A percentile compares a stretch with the other conserved stretches of the same genome.
Evolutionary conservation across 2,113 vertebrate species (phyloP).

Genomic region (Microcebus lehilahytsara): DNA sequence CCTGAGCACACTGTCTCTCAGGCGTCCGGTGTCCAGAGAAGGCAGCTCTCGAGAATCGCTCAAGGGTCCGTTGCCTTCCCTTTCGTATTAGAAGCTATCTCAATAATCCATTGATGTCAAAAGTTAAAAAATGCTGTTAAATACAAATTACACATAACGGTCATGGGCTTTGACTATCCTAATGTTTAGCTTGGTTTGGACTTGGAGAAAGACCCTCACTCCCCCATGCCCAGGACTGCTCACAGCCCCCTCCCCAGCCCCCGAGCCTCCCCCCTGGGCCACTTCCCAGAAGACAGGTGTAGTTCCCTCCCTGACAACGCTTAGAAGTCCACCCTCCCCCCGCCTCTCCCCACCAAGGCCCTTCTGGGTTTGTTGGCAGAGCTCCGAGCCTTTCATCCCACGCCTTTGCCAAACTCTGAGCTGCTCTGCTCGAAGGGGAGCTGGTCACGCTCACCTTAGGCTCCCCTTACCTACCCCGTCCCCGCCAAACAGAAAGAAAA

Average conservation of each 20-base stretch:
- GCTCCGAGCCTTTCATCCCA: not conserved
- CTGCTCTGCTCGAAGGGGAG: not conserved
- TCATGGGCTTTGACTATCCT: not conserved
- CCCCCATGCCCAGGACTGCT: not conserved
- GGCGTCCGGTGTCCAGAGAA: not conserved
- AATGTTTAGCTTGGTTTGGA: not conserved
- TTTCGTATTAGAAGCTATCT: not conserved
- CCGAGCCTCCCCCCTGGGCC: not conserved
- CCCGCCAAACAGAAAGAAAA: not conserved
- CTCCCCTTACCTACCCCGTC: not conserved
- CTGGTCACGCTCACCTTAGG: not conserved
- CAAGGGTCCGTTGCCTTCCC: not conserved
- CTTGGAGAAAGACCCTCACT: not conserved
- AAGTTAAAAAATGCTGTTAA: not conserved
- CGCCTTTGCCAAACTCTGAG: not conserved
- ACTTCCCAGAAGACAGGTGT: not conserved
- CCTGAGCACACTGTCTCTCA: not conserved
- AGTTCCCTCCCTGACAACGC: not conserved
- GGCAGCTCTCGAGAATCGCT: not conserved
- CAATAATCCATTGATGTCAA: not conserved
- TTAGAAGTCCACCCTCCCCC: not conserved
- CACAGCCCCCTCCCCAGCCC: too few relatives aligned
- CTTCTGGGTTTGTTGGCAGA: not conserved
- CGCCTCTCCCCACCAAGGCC: not conserved
- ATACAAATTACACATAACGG: not conserved